Base-by-base conservation (phyloP, 2,797 vertebrate genomes). In the Botia kubotai region DNA sequence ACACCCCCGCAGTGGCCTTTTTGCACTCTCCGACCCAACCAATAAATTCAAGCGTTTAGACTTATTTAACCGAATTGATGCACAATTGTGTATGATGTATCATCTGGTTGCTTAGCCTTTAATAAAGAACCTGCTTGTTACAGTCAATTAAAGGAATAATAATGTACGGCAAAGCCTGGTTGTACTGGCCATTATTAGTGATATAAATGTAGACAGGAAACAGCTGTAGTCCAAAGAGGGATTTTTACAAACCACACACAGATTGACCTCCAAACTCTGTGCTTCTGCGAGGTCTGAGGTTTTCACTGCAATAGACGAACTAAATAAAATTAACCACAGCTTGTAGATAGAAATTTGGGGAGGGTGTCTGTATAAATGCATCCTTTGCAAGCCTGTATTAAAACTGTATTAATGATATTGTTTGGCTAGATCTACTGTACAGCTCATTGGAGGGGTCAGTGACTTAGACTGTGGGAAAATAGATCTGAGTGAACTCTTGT, bases 141-240 rank as follows among this genome's bases (percentile, higher is more conserved):
- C 80, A 83, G 77, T 82, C 73, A 85, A 86, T 86, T 85, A 89
- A 88, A 83, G 82, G 83, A 80, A 80, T 88, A 88, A 89, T 87
- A 86, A 87, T n/a, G n/a, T 63, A 78, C 71, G 79, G 39, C 73
- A 86, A 80, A 83, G 82, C 85, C 86, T 87, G 81, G 81, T 82
- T 88, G 88, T 89, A 86, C 88, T 85, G 77, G 80, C 81, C 72
- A 55, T 77, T 85, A 82, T 84, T 79, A 82, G 84, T 81, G 77
- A 86, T 84, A 78, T 79, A 79, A 72, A 66, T 50, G 13, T 26
- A 75, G 71, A 70, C 80, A 76, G 76, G 60, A 75, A 50, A 53
- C 39, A 26, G 6, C 39, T 23, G 43, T 17, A 70, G 23, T 50
- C 55, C 50, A 48, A 53, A 39, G 43, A 57, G 83, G 72, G 70